phyloP scores from a whole-genome alignment of 2,888 invertebrate species.

The Bruchidius siliquastri region DNA sequence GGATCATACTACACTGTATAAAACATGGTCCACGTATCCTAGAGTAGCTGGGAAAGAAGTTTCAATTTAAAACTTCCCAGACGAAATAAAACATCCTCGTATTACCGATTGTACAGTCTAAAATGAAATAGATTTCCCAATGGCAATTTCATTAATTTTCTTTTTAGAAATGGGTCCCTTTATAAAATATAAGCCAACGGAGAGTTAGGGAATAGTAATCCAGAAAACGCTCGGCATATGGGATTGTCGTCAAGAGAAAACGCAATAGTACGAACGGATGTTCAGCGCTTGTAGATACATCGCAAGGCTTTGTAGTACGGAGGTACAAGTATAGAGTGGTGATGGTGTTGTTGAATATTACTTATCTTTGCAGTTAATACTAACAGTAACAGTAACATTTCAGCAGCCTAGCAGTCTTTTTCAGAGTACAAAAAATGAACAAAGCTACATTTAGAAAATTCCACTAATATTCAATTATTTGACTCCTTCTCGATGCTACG shows the following conservation, averaged over 20 bases:
- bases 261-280: background rate
- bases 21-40: background rate
- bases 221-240: conserved; percentile 3
- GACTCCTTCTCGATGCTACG: too few relatives aligned
- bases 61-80: background rate
- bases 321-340: too few relatives aligned
- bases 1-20: background rate
- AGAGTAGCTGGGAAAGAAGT: background rate
- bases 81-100: background rate
- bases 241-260: background rate
- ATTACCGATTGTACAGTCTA: conserved; percentile 3
- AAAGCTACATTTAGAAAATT: too few relatives aligned
- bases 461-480: too few relatives aligned
- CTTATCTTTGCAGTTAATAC: too few relatives aligned
- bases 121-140: conserved; percentile 4
- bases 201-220: conserved; percentile 1
- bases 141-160: conserved; percentile 6
- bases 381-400: too few relatives aligned
- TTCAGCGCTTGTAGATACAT: background rate
- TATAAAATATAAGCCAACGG: conserved; percentile 3
- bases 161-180: conserved; percentile 1
- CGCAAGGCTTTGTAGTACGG: too few relatives aligned
- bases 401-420: too few relatives aligned
- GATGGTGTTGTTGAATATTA: too few relatives aligned
- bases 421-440: too few relatives aligned